Evolutionary conservation across 2,797 vertebrate genomes (phyloP).

Genomic region (Hippopotamyrus pictus): DNA sequence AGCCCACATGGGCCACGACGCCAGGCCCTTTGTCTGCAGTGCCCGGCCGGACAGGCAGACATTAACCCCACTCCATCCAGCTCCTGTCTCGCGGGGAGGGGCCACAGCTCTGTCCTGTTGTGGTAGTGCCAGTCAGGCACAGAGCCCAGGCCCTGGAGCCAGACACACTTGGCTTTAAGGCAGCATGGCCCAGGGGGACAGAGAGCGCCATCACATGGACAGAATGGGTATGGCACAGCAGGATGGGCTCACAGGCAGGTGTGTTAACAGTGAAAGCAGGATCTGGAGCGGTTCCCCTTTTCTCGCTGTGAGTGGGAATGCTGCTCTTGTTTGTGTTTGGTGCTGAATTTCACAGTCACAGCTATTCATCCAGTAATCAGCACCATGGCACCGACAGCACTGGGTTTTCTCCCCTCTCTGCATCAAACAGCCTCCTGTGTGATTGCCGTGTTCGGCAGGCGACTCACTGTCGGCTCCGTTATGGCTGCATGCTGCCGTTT

Average conservation of each 20-base stretch:
- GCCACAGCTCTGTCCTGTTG: not conserved
- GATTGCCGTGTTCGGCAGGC: not conserved
- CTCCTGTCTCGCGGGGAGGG: not conserved
- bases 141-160: not conserved
- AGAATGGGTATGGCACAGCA: not conserved
- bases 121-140: conserved; percentile 12
- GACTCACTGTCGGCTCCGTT: not conserved
- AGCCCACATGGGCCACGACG: not conserved
- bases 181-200: not conserved
- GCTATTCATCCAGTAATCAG: conserved; percentile 13
- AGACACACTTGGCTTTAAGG: not conserved
- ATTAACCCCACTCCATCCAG: conserved; percentile 17
- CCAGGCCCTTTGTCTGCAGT: conserved; percentile 5
- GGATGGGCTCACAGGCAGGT: not conserved
- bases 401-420: not conserved
- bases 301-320: not conserved
- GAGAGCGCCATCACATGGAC: not conserved
- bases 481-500: not conserved
- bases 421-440: conserved; percentile 1
- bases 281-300: not conserved
- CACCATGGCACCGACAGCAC: not conserved
- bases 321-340: not conserved
- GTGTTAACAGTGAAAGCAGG: not conserved
- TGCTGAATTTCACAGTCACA: conserved; percentile 6
- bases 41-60: not conserved